A percentile compares a stretch with the other conserved stretches of the same genome.
These are phyloP conservation scores for Palythoa grandiflora DNA, from an alignment of 92 coral and sea anemone genomes.

Conservation along the genomic window DNA sequence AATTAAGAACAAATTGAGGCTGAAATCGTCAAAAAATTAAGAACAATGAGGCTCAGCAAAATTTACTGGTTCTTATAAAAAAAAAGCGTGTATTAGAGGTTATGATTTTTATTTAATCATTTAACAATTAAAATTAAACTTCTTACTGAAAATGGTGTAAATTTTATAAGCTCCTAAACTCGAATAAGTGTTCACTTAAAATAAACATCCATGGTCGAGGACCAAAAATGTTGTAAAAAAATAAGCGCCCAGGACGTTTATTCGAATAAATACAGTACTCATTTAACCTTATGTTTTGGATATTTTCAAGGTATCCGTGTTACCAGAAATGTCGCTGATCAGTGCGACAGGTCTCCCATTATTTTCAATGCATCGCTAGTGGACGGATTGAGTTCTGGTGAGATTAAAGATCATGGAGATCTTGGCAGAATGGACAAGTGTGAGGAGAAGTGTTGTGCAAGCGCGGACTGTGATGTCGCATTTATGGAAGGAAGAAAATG, in stretches of 20 bases:
- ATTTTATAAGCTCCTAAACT: no score
- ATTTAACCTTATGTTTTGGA: neutral
- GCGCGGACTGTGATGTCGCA: slow-evolving; percentile 81
- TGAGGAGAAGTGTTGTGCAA: slow-evolving; percentile 81
- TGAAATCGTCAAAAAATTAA: no score
- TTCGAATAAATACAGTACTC: neutral
- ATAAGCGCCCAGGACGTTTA: neutral
- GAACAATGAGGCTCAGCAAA: no score
- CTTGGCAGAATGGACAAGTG: slow-evolving; percentile 75
- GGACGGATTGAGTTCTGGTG: slow-evolving; percentile 73
- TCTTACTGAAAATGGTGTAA: no score
- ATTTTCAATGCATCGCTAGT: slow-evolving; percentile 79
- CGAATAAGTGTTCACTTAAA: no score
- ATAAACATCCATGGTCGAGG: no score
- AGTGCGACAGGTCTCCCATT: slow-evolving; percentile 76
- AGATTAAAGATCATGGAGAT: slow-evolving; percentile 76
- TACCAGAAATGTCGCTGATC: slow-evolving; percentile 25
- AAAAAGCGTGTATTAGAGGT: no score
- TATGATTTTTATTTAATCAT: no score
- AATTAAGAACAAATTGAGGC: no score
- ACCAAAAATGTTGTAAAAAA: no score
- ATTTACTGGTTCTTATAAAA: no score
- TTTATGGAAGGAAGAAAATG: slow-evolving; percentile 87
- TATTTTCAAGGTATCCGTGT: slow-evolving; percentile 5
- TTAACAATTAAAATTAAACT: no score